A percentile compares a stretch with the other conserved stretches of the same genome.
Conservation (phyloP, 2,888 invertebrate genomes). For the Rhamphomyia laevipes region DNA sequence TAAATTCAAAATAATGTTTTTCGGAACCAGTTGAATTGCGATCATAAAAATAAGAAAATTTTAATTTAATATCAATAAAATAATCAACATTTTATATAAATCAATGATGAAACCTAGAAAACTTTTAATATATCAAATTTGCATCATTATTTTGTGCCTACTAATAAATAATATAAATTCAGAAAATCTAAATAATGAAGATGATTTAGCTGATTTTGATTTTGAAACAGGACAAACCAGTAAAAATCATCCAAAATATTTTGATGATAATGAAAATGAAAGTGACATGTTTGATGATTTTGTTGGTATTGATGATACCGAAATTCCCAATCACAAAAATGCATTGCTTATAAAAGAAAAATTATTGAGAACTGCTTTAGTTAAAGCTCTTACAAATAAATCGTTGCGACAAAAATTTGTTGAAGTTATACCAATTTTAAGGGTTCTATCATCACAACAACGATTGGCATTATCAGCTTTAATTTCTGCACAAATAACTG, state of each 20-base stretch:
- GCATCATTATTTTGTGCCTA: no score
- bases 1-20: no score
- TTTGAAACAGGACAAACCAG: conserved; percentile 1
- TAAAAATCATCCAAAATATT: neutral
- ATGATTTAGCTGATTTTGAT: conserved; percentile 7
- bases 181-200: neutral
- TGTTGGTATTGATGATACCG: neutral
- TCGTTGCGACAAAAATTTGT: conserved; percentile 48
- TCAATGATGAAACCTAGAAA: no score
- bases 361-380: conserved; percentile 42
- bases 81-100: no score
- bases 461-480: conserved; percentile 49
- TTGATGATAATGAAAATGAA: neutral
- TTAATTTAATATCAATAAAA: no score
- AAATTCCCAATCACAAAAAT: neutral
- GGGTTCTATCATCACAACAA: conserved; percentile 50
- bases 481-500: conserved; percentile 49
- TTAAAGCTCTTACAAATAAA: conserved; percentile 46
- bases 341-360: conserved; percentile 26
- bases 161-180: no score
- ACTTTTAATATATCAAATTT: no score
- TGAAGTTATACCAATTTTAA: conserved; percentile 51
- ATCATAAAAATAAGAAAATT: no score
- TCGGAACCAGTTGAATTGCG: no score
- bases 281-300: neutral